phyloP scores from a whole-genome alignment of 1,140 invertebrate species.

The Aricia agestis region DNA sequence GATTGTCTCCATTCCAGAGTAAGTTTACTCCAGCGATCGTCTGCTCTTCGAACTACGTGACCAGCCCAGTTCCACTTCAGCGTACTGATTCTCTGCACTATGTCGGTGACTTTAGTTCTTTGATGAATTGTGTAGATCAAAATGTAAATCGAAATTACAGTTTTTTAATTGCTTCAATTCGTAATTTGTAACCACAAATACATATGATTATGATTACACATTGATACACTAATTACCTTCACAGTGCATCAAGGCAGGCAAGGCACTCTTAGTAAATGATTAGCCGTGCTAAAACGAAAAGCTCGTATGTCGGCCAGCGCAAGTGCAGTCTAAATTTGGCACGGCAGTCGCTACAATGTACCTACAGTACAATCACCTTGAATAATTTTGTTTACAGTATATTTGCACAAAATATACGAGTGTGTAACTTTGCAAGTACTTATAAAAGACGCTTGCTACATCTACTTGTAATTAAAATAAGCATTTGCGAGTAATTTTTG shows the following conservation, averaged over 20 bases:
- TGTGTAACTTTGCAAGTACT: neutral
- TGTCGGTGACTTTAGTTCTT: too few relatives aligned
- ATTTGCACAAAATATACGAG: neutral
- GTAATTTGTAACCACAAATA: too few relatives aligned
- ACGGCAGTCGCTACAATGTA: neutral
- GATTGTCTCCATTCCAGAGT: too few relatives aligned
- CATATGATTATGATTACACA: too few relatives aligned
- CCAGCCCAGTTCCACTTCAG: too few relatives aligned
- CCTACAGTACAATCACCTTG: neutral
- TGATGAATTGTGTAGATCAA: too few relatives aligned
- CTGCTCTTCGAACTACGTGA: too few relatives aligned
- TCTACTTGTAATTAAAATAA: neutral
- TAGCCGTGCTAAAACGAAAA: neutral
- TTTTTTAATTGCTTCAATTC: too few relatives aligned
- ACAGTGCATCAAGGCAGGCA: neutral
- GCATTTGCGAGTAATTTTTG: slow-evolving; percentile 3
- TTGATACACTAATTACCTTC: neutral
- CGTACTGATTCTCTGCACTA: too few relatives aligned
- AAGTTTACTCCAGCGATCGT: too few relatives aligned
- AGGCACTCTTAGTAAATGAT: neutral
- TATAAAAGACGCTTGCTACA: neutral
- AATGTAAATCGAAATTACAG: too few relatives aligned
- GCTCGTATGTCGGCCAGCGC: neutral
- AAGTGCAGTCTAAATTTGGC: slow-evolving; percentile 2
- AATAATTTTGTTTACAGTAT: neutral